These are phyloP conservation scores for Choreutis nemorana DNA, from an alignment of 2,888 invertebrate species.

Conservation along the genomic window DNA sequence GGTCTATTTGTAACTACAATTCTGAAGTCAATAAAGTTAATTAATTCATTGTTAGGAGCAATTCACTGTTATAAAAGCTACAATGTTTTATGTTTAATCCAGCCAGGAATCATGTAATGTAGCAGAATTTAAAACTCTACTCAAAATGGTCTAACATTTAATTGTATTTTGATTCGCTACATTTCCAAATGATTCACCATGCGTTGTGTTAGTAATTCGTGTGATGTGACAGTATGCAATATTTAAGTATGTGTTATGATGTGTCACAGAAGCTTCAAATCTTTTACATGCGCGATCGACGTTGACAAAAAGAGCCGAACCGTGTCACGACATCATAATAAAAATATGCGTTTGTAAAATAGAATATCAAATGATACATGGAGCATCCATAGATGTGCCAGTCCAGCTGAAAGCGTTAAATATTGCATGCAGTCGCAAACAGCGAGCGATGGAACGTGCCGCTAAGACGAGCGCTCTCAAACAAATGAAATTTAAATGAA, in stretches of 20 bases:
- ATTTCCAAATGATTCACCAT: conserved; percentile 27
- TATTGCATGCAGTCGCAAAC: conserved; percentile 68
- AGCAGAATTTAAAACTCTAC: neutral
- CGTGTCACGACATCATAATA: conserved; percentile 11
- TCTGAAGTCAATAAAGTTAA: too few relatives aligned
- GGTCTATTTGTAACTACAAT: too few relatives aligned
- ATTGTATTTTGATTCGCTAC: conserved; percentile 17
- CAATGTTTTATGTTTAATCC: neutral
- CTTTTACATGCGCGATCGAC: conserved; percentile 38
- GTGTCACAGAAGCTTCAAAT: conserved; percentile 26
- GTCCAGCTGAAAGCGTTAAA: conserved; percentile 54
- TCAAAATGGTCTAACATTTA: conserved; percentile 1
- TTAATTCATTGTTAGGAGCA: too few relatives aligned
- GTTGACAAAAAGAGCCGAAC: conserved; percentile 19
- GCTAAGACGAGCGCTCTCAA: conserved; percentile 49
- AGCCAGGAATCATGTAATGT: neutral
- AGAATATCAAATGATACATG: conserved; percentile 33
- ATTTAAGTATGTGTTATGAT: conserved; percentile 51
- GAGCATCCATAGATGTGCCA: conserved; percentile 45
- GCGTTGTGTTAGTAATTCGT: conserved; percentile 35
- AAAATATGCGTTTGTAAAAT: conserved; percentile 36
- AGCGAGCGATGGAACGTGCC: conserved; percentile 58
- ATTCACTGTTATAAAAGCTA: too few relatives aligned
- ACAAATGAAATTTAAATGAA: conserved; percentile 45
- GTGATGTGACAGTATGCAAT: conserved; percentile 63